phyloP scores from a whole-genome alignment of 2,113 vertebrate genomes.

The Brachyistius frenatus region DNA sequence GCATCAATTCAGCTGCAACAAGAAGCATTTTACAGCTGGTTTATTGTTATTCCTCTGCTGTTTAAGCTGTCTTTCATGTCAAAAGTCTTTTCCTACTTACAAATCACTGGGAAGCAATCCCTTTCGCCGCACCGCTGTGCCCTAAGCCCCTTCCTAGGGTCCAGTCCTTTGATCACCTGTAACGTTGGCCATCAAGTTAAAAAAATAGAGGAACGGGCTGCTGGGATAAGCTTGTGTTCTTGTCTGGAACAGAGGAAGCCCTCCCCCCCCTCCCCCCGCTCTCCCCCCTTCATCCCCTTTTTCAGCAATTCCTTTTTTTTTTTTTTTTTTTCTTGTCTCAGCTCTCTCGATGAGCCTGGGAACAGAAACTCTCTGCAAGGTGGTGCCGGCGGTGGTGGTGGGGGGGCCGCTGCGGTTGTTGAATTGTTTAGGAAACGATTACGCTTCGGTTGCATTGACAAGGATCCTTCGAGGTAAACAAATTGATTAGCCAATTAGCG shows the following conservation, averaged over 20 bases:
- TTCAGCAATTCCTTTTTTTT: slow-evolving; percentile 77
- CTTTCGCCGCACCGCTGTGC: slow-evolving; percentile 82
- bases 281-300: slow-evolving; percentile 31
- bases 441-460: slow-evolving; percentile 65
- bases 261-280: slow-evolving; percentile 60
- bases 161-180: slow-evolving; percentile 91
- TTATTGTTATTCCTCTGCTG: slow-evolving; percentile 90
- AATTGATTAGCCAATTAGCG: slow-evolving; percentile 75
- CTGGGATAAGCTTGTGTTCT: slow-evolving; percentile 88
- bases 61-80: slow-evolving; percentile 93
- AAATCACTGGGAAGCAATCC: slow-evolving; percentile 90
- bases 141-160: slow-evolving; percentile 84
- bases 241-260: slow-evolving; percentile 79
- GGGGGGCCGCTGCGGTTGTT: slow-evolving; percentile 55
- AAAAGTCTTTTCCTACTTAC: slow-evolving; percentile 95
- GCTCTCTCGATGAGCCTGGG: slow-evolving; percentile 77
- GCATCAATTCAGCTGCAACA: slow-evolving; percentile 77
- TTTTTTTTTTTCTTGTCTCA: slow-evolving; percentile 61
- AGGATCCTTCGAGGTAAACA: slow-evolving; percentile 72
- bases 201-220: slow-evolving; percentile 84
- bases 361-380: slow-evolving; percentile 75
- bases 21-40: slow-evolving; percentile 84
- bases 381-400: not conserved
- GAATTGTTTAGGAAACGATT: slow-evolving; percentile 68
- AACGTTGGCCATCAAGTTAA: slow-evolving; percentile 88